A percentile compares a stretch with the other conserved stretches of the same genome.
Evolutionary conservation across 2,797 vertebrate genomes (phyloP).

Genomic region (Enteromius mattozi): DNA sequence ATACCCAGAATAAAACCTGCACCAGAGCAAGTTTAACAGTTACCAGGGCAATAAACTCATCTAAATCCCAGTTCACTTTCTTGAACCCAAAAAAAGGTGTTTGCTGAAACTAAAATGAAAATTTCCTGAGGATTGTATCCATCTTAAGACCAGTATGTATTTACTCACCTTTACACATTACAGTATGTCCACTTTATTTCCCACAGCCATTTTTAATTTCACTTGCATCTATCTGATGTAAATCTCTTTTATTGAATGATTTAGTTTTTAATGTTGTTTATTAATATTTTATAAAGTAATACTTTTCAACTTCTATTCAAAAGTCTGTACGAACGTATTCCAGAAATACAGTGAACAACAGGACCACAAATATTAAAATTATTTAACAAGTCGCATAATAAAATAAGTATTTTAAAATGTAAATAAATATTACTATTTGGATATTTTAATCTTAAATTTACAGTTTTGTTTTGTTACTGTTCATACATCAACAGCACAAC

Average conservation of each 20-base stretch:
- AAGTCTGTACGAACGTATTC: not conserved
- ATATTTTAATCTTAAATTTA: not conserved
- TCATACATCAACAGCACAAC: too few species aligned
- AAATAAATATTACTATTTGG: not conserved
- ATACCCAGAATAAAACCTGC: not conserved
- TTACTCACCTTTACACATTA: not conserved
- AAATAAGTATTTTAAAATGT: not conserved
- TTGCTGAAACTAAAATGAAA: not conserved
- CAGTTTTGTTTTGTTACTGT: not conserved
- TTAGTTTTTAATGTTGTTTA: not conserved
- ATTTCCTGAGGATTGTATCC: not conserved
- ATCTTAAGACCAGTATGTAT: not conserved
- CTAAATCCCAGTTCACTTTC: not conserved
- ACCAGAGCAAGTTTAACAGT: not conserved
- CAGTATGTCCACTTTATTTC: not conserved
- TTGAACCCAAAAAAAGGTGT: not conserved
- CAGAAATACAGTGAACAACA: not conserved
- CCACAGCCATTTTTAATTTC: not conserved
- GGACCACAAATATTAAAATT: not conserved
- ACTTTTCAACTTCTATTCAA: not conserved
- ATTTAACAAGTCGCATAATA: not conserved
- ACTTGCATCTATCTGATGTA: too few species aligned
- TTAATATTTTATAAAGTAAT: not conserved
- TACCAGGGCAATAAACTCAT: not conserved
- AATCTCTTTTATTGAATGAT: not conserved